Conservation (phyloP, 2,113 vertebrate species). For the Penelope pileata region DNA sequence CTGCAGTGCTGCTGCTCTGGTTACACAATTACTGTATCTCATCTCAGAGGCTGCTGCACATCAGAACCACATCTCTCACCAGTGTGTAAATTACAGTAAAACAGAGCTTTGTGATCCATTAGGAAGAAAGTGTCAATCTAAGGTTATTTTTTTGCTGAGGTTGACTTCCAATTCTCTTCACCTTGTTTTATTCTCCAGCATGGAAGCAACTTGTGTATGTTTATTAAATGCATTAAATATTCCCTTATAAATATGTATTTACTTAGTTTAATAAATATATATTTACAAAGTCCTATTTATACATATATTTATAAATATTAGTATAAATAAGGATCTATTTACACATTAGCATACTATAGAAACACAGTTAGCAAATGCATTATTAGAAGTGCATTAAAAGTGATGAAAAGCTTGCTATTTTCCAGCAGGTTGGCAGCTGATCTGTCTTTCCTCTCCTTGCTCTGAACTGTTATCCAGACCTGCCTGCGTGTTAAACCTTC, state of each 20-base stretch:
- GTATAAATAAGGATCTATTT: conserved; percentile 40
- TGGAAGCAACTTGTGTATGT: conserved; percentile 25
- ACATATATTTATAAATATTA: conserved; percentile 44
- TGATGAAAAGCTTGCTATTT: conserved; percentile 14
- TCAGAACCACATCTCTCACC: not conserved
- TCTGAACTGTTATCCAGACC: not conserved
- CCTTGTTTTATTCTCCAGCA: conserved; percentile 40
- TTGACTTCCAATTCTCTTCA: conserved; percentile 16
- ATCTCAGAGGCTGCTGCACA: conserved; percentile 7
- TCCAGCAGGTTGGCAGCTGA: conserved; percentile 7
- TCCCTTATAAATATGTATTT: conserved; percentile 59
- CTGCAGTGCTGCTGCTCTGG: not conserved
- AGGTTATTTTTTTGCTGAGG: conserved; percentile 51
- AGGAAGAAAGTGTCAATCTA: conserved; percentile 34
- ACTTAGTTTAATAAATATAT: conserved; percentile 30
- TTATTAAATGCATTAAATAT: conserved; percentile 57
- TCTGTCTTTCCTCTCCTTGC: not conserved
- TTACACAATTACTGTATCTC: not conserved
- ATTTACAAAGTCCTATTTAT: conserved; percentile 22
- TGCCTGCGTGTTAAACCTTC: not conserved
- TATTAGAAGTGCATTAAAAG: no score
- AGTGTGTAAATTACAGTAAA: conserved; percentile 26
- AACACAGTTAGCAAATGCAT: conserved; percentile 25
- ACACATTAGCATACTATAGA: not conserved
- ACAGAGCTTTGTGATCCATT: conserved; percentile 43